These are phyloP conservation scores for Loxodonta africana DNA, from an alignment of 2,113 vertebrate species.

Conservation along the genomic window DNA sequence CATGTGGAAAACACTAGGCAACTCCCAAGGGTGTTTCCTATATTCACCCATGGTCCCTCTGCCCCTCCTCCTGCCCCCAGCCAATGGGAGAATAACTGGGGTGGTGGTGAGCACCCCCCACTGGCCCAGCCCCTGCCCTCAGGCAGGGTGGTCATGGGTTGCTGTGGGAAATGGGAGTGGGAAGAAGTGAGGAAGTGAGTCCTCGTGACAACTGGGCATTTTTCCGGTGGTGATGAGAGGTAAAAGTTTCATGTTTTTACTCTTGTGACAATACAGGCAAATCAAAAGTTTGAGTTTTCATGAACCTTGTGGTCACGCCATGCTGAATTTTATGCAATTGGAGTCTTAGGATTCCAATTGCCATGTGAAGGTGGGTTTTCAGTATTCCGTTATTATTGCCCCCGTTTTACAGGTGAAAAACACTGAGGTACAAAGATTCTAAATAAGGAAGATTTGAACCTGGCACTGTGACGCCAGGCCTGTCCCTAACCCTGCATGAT, in stretches of 20 bases:
- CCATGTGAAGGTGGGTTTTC: not conserved
- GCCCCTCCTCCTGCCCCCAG: too few relatives aligned
- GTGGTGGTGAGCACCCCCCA: not conserved
- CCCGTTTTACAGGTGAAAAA: not conserved
- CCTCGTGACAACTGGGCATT: rapidly evolving
- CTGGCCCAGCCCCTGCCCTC: not conserved
- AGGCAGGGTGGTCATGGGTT: not conserved
- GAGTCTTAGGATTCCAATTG: not conserved
- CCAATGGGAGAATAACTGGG: not conserved
- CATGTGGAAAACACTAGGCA: not conserved
- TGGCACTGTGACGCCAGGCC: not conserved
- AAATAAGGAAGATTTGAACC: not conserved
- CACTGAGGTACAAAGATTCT: not conserved
- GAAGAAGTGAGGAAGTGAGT: not conserved
- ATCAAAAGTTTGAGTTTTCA: not conserved
- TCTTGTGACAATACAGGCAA: not conserved
- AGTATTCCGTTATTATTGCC: not conserved
- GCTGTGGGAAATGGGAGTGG: not conserved
- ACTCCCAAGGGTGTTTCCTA: not conserved
- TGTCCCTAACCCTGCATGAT: not conserved
- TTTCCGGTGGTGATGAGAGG: not conserved
- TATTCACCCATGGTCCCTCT: not conserved
- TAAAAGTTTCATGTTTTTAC: not conserved
- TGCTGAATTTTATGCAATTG: rapidly evolving
- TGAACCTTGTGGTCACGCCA: too few relatives aligned